These are phyloP conservation scores for Epizoanthus scotinus DNA, from an alignment of 92 coral and sea anemone genomes.

Conservation along the genomic window DNA sequence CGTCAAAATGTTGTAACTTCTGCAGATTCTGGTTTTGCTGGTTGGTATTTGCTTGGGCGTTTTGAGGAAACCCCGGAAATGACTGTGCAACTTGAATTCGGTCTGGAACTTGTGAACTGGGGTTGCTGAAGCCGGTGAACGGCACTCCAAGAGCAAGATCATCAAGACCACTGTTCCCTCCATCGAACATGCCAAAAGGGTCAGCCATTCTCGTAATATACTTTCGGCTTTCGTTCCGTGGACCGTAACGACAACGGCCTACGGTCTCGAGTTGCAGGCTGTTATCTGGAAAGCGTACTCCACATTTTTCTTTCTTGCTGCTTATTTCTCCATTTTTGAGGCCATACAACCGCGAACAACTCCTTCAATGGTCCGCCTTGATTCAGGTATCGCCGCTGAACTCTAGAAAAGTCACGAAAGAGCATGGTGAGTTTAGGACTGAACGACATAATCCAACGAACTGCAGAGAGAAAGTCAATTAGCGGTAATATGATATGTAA, in stretches of 20 bases:
- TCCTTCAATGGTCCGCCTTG: slow-evolving; percentile 44
- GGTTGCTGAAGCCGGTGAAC: slow-evolving; percentile 69
- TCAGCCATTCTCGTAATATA: slow-evolving; percentile 68
- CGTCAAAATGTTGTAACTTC: slow-evolving; percentile 80
- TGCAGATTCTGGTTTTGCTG: slow-evolving; percentile 61
- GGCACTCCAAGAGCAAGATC: slow-evolving; percentile 77
- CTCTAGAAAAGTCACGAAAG: slow-evolving; percentile 81
- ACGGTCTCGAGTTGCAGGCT: slow-evolving; percentile 30
- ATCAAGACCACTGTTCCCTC: slow-evolving; percentile 74
- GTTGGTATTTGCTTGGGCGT: slow-evolving; percentile 60
- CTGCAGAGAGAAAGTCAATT: slow-evolving; percentile 88
- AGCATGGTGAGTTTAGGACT: slow-evolving; percentile 70
- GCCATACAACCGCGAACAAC: slow-evolving; percentile 37
- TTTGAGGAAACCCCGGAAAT: slow-evolving; percentile 75
- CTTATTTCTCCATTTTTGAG: slow-evolving; percentile 33
- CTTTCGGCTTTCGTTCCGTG: slow-evolving; percentile 37
- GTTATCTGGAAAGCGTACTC: slow-evolving; percentile 37
- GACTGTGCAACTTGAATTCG: slow-evolving; percentile 75
- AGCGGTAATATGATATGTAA: slow-evolving; percentile 98
- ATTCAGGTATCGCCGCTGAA: slow-evolving; percentile 66
- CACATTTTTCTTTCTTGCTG: slow-evolving; percentile 7
- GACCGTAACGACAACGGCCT: slow-evolving; percentile 31
- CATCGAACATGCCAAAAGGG: slow-evolving; percentile 90
- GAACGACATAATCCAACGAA: slow-evolving; percentile 84
- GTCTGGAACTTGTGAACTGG: slow-evolving; percentile 72